phyloP scores from a whole-genome alignment of 2,888 invertebrate species.

The Mythimna ferrago region DNA sequence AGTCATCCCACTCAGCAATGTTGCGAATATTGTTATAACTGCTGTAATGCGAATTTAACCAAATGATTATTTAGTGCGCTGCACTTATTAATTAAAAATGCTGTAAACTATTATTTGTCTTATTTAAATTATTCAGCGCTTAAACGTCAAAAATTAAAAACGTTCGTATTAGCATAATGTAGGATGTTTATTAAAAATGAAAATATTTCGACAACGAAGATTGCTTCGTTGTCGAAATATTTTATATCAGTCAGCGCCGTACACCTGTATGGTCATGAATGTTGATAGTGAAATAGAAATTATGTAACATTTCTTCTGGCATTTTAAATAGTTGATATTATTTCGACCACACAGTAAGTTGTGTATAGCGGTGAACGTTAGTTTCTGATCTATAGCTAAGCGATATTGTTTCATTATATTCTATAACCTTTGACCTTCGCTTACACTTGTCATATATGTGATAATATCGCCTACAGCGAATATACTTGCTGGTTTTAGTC shows the following conservation, averaged over 20 bases:
- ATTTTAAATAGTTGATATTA: background rate
- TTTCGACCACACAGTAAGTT: slow-evolving; percentile 4
- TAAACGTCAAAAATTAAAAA: background rate
- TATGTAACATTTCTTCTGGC: background rate
- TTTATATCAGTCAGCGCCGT: background rate
- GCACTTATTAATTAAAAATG: background rate
- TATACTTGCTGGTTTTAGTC: slow-evolving; percentile 8
- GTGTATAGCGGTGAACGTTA: slow-evolving; percentile 35
- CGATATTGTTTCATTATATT: slow-evolving; percentile 49
- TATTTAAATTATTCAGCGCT: background rate
- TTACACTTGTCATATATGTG: slow-evolving; percentile 13
- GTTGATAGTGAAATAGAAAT: background rate
- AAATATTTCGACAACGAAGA: background rate
- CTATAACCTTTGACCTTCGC: slow-evolving; percentile 20
- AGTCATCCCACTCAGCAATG: slow-evolving; percentile 18
- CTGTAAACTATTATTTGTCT: background rate
- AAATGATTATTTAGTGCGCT: slow-evolving; percentile 17
- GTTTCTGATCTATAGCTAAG: slow-evolving; percentile 43
- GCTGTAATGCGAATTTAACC: slow-evolving; percentile 44
- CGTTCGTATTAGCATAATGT: background rate
- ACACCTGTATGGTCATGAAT: background rate
- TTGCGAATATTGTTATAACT: slow-evolving; percentile 42
- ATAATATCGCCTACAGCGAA: slow-evolving; percentile 35
- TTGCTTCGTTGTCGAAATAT: too few species aligned
- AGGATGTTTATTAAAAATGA: background rate